A percentile compares a stretch with the other conserved stretches of the same genome.
Evolutionary conservation across 2,797 vertebrate species (phyloP).

Genomic region (Menidia menidia): DNA sequence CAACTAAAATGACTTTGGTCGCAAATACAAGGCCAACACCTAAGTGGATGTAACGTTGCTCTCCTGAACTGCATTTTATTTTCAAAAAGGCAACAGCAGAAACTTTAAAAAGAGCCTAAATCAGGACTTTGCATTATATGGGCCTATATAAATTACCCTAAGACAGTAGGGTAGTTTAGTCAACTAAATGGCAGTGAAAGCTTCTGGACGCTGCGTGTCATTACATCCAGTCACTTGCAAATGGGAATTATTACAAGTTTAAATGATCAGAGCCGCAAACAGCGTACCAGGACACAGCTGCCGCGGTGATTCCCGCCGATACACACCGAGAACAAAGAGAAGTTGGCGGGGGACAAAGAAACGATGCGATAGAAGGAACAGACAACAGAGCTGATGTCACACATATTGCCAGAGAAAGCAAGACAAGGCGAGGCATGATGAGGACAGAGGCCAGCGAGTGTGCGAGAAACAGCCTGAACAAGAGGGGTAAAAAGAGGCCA

Average conservation of each 20-base stretch:
- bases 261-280: constrained; percentile 37
- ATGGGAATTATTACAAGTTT: constrained; percentile 37
- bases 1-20: constrained; percentile 20
- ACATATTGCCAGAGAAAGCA: constrained; percentile 43
- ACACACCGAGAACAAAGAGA: constrained; percentile 45
- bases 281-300: constrained; percentile 27
- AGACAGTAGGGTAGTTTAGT: constrained; percentile 6
- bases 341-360: constrained; percentile 29
- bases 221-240: constrained; percentile 33
- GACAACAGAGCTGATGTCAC: constrained; percentile 72
- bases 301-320: constrained; percentile 30
- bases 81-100: neutral
- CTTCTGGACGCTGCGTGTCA: constrained; percentile 44
- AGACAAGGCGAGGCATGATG: constrained; percentile 51
- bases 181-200: constrained; percentile 43
- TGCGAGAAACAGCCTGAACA: constrained; percentile 30
- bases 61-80: neutral
- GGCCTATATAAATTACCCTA: constrained; percentile 29
- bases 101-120: constrained; percentile 11
- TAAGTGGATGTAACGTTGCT: neutral
- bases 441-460: constrained; percentile 28
- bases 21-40: neutral
- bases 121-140: constrained; percentile 17
- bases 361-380: constrained; percentile 51
- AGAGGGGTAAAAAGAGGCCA: constrained; percentile 35